Evolutionary conservation across 23 tunicate genomes (phyloP), one percentile per base, ranked within the genome.

Genomic region (Aplidium turbinatum): DNA sequence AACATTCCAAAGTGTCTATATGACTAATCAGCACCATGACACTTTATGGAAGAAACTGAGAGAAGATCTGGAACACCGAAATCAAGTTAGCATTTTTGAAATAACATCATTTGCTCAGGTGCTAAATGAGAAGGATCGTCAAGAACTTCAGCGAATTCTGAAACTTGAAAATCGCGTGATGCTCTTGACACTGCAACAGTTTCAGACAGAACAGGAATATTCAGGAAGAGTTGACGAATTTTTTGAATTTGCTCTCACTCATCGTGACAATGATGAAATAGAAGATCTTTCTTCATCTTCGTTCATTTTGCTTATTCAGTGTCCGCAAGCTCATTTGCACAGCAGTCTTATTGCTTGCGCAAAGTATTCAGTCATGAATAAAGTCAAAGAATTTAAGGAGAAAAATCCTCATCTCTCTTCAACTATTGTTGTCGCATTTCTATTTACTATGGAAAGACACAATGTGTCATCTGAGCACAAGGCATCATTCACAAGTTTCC

Each of bases 121-220:
- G 9, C 68, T 87, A 4, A 35, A 56, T 24, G 95, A 87, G 30
- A 76, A 68, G 30, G 95, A 81, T 68, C 60, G 83, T 1, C 50
- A 33, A 60, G 31, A 40, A 34, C 40, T 87, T 21, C 79, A 81
- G 40, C 47, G 26, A 18, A 16, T 7, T 20, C 35, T 87, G 28
- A 68, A 58, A 5, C 34, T 76, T 1, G 61, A 62, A 24, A 58
- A 74, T 36, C 22, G 53, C 2, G 63, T 87, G 31, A 87, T 74
- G 81, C 65, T 87, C 16, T 28, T 87, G 23, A 82, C 84, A 19
- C 58, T 87, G 18, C 88, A 87, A 68, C 95, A 87, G 53, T 82
- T 87, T 69, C 72, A 76, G 70, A 81, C 87, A 4, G 83, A 80
- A 26, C 72, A 68, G 26, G 83, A 87, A 23, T 85, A 67, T 62